A percentile compares a stretch with the other conserved stretches of the same genome.
Evolutionary conservation across 2,888 invertebrate species (phyloP).

Genomic region (Dicranocentrus wangi): DNA sequence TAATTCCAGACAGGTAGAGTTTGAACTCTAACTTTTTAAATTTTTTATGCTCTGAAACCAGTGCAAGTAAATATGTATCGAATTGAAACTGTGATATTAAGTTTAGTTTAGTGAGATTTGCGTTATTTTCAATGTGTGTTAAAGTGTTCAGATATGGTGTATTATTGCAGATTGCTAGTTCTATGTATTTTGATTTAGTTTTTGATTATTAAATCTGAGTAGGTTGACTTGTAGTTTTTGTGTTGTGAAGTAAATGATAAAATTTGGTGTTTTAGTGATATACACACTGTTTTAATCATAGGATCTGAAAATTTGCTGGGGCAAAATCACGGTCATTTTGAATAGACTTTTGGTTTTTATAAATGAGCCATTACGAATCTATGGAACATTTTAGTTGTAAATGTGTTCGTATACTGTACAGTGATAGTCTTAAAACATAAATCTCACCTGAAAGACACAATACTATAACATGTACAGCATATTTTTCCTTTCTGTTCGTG

Average conservation of each 20-base stretch:
- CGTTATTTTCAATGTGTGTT: conserved; percentile 11
- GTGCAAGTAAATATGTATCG: conserved; percentile 28
- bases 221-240: conserved; percentile 13
- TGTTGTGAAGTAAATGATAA: conserved; percentile 11
- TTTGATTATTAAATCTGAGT: neutral
- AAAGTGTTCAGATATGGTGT: neutral
- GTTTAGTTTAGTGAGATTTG: conserved; percentile 23
- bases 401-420: too few relatives aligned
- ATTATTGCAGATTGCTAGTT: neutral
- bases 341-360: neutral
- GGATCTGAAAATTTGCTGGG: neutral
- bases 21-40: conserved; percentile 36
- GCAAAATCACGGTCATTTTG: neutral
- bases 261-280: neutral
- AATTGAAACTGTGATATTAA: conserved; percentile 1
- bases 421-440: too few relatives aligned
- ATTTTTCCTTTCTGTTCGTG: too few relatives aligned
- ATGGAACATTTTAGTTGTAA: neutral
- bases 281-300: neutral
- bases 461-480: too few relatives aligned
- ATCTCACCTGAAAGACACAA: too few relatives aligned
- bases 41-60: conserved; percentile 48
- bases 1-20: conserved; percentile 72
- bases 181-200: neutral
- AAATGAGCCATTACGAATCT: neutral